These are phyloP conservation scores for Oscheius myriophilus DNA, from an alignment of 2,888 invertebrate species.

Conservation along the genomic window DNA sequence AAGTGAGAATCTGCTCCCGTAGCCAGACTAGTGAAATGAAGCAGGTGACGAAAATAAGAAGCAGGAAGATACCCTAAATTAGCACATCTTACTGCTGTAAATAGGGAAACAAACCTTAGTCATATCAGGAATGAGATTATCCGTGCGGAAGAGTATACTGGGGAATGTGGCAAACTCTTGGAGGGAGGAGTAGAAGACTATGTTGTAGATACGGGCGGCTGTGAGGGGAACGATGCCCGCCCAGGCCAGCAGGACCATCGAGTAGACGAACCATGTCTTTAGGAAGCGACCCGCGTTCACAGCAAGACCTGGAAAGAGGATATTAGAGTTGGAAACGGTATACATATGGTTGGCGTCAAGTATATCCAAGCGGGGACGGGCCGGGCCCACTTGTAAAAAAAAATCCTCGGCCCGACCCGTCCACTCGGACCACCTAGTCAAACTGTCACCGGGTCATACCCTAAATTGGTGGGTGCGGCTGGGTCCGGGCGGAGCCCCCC, in stretches of 20 bases:
- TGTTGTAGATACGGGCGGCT: slow-evolving; percentile 50
- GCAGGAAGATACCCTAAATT: slow-evolving; percentile 85
- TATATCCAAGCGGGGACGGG: too few species aligned
- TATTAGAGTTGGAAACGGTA: too few species aligned
- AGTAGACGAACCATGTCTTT: slow-evolving; percentile 96
- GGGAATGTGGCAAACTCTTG: slow-evolving; percentile 48
- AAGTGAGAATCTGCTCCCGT: slow-evolving; percentile 81
- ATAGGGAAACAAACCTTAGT: slow-evolving; percentile 36
- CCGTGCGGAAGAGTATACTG: slow-evolving; percentile 54
- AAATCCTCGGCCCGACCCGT: too few species aligned
- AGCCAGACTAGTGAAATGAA: slow-evolving; percentile 98
- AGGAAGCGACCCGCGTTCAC: slow-evolving; percentile 83
- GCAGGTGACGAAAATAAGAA: slow-evolving; percentile 83
- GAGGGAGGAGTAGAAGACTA: slow-evolving; percentile 60
- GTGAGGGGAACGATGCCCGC: slow-evolving; percentile 79
- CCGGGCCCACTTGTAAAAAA: too few species aligned
- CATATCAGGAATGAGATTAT: slow-evolving; percentile 75
- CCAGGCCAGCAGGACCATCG: slow-evolving; percentile 95
- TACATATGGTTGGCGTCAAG: too few species aligned
- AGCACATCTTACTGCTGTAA: not conserved
- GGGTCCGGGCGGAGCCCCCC: too few species aligned
- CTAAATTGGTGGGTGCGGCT: too few species aligned
- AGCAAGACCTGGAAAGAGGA: slow-evolving; percentile 44
- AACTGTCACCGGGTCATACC: too few species aligned
- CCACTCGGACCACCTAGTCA: too few species aligned